Base-by-base conservation (phyloP, 2,797 vertebrate genomes). In the Margarornis squamiger region DNA sequence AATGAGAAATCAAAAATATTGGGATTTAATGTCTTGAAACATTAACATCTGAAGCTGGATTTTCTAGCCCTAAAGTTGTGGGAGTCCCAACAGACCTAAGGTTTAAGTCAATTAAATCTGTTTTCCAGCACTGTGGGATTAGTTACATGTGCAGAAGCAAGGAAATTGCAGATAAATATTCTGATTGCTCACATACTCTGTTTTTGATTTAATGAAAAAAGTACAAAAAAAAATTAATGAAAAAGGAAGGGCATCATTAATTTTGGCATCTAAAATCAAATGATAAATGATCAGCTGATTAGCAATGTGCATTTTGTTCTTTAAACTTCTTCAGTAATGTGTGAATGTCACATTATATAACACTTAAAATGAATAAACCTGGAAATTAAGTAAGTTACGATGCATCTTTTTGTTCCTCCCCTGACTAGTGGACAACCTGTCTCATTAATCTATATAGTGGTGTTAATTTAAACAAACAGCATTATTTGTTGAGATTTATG, bases 251-350 rank as follows among this genome's bases (percentile, higher is more conserved):
- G 17, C 74, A 76, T 97, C 67, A 92, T 97, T 97, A 97, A 94
- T 97, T 96, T 91, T 94, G 94, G 85, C 92, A 77, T 90, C 87
- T 95, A 75, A 73, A 95, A 96, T 91, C 54, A 97, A 97, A 95
- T 97, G 86, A 97, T 96, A 97, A 97, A 97, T 93, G 94, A 94
- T 95, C 88, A 79, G 27, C 91, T 97, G 96, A 97, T 97, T 96
- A 96, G 93, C 87, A 83, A 90, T 86, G 67, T 61, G 67, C 86
- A 88, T 67, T 97, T 97, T 97, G 43, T 97, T 96, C 93, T 93
- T 90, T 88, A 92, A 94, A 88, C 22, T 71, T 96, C 68, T 97
- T 95, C 94, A 93, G 76, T 93, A 97, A 96, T 92, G 82, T 97
- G 84, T 97, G 94, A 97, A 94, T 96, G 96, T 97, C 98, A 97